Conservation (phyloP, 2,888 invertebrate genomes). For the Tachina fera region DNA sequence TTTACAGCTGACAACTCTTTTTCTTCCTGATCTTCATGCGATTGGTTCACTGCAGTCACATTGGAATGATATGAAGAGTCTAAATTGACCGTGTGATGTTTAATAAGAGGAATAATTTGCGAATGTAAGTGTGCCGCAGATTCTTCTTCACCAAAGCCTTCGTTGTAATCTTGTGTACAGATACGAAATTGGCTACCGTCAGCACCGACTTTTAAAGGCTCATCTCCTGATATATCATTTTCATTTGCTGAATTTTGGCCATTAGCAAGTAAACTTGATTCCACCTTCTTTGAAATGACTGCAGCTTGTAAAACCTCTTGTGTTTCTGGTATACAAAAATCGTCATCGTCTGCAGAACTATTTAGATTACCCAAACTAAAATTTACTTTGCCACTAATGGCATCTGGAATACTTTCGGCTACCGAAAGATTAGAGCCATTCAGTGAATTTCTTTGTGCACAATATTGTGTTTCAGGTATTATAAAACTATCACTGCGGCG, state of each 20-base stretch:
- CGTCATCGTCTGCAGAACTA: slow-evolving; percentile 72
- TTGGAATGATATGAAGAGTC: slow-evolving; percentile 9
- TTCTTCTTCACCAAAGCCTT: slow-evolving; percentile 68
- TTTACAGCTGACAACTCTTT: slow-evolving; percentile 71
- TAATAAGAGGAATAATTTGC: slow-evolving; percentile 69
- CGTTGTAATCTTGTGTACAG: slow-evolving; percentile 76
- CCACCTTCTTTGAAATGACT: not conserved
- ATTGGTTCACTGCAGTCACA: not conserved
- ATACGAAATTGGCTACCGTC: slow-evolving; percentile 74
- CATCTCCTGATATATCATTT: slow-evolving; percentile 36
- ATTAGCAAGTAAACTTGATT: not conserved
- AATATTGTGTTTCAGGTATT: slow-evolving; percentile 75
- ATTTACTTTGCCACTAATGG: slow-evolving; percentile 29
- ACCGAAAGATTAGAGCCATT: slow-evolving; percentile 54
- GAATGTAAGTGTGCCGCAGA: slow-evolving; percentile 53
- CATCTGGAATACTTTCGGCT: slow-evolving; percentile 64
- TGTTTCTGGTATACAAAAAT: slow-evolving; percentile 77
- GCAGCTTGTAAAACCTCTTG: slow-evolving; percentile 71
- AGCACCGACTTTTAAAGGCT: slow-evolving; percentile 21
- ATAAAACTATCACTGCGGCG: slow-evolving; percentile 72
- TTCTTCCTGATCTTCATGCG: slow-evolving; percentile 42
- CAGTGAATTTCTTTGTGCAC: slow-evolving; percentile 33
- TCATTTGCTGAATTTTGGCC: not conserved
- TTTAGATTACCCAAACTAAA: slow-evolving; percentile 34
- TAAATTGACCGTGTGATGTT: slow-evolving; percentile 59